Conservation (phyloP, 1,140 invertebrate genomes). For the Sycophaga agraensis region DNA sequence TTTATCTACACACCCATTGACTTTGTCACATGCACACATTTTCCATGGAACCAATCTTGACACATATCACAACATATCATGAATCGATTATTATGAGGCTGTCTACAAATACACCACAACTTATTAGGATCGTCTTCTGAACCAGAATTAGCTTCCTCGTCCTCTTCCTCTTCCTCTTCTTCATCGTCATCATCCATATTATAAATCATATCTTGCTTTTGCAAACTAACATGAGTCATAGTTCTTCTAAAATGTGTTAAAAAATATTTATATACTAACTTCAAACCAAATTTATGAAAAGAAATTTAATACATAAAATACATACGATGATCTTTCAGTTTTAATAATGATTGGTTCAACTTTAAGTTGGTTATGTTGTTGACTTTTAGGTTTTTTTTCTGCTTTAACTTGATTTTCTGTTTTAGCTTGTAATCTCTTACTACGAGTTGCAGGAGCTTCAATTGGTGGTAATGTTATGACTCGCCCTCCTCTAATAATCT, state of each 20-base stretch:
- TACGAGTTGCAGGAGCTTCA: conserved; percentile 73
- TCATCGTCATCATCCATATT: conserved; percentile 33
- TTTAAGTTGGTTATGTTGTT: conserved; percentile 4
- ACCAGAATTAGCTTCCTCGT: conserved; percentile 63
- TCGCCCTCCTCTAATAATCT: conserved; percentile 72
- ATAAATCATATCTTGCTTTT: conserved; percentile 28
- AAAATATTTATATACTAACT: background rate
- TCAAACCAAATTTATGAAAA: background rate
- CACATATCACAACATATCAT: conserved; percentile 98
- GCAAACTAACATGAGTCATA: conserved; percentile 11
- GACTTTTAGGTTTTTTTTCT: conserved; percentile 3
- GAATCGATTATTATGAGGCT: conserved; percentile 93
- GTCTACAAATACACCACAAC: conserved; percentile 93
- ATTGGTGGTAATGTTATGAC: conserved; percentile 76
- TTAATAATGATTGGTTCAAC: conserved; percentile 21
- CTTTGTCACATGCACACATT: conserved; percentile 92
- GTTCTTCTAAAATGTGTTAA: conserved; percentile 11
- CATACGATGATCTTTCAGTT: conserved; percentile 25
- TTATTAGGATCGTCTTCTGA: conserved; percentile 92
- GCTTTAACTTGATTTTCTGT: conserved; percentile 29
- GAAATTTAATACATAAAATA: background rate
- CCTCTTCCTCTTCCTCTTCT: conserved; percentile 53
- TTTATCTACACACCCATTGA: conserved; percentile 66
- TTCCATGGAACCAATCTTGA: conserved; percentile 97
- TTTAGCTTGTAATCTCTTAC: conserved; percentile 54